These are phyloP conservation scores for Bombus huntii DNA, from an alignment of 1,140 invertebrate species.

Conservation along the genomic window DNA sequence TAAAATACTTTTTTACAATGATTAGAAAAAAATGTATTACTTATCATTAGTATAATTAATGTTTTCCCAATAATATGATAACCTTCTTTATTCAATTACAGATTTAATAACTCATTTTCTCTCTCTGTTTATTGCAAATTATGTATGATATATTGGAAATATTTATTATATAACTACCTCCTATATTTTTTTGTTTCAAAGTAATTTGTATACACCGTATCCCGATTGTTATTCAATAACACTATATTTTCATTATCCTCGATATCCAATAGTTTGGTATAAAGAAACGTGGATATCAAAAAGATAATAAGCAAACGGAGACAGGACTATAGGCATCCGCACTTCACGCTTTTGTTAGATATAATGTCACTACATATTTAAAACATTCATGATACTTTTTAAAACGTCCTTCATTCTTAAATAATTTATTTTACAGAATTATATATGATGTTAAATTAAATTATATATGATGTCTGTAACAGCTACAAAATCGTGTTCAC, in stretches of 20 bases:
- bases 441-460: background rate
- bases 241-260: background rate
- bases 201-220: background rate
- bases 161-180: slow-evolving; percentile 13
- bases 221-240: background rate
- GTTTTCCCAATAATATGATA: background rate
- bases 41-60: background rate
- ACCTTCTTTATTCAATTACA: background rate
- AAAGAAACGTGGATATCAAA: background rate
- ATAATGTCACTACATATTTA: background rate
- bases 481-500: background rate
- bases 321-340: background rate
- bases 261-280: background rate
- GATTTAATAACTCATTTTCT: no score
- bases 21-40: background rate
- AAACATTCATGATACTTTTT: background rate
- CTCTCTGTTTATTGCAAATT: background rate
- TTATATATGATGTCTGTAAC: background rate
- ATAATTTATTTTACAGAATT: background rate
- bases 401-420: background rate
- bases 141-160: background rate
- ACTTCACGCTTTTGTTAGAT: background rate
- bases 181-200: background rate
- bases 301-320: background rate
- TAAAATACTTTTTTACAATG: background rate